Base-by-base conservation (phyloP, 2,113 vertebrate species). In the Eulemur macaco region DNA sequence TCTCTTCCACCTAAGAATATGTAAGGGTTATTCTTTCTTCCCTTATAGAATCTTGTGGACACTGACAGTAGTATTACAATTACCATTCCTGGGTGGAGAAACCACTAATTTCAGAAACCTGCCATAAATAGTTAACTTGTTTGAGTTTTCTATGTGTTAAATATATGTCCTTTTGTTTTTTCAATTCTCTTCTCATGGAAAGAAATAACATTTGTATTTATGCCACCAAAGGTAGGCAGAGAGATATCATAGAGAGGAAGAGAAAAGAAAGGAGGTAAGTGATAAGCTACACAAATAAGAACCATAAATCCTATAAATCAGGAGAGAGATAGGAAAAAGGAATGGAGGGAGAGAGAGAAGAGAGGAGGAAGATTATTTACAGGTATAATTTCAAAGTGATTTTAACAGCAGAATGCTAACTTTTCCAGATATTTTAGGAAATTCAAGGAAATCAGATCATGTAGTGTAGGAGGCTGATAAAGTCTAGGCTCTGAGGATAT, bases 181-280 rank as follows among this genome's bases (percentile, higher is more conserved):
- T 23, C 74, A 21, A 68, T 37, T 42, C 6, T 78, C 7, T 7
- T 73, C 13, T 90, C 6, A 5, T 37, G 25, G 37, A 91, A 88
- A 95, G 58, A 91, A 86, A 92, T 20, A 89, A 39, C 18, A 77
- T 56, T 84, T 80, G 6, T 73, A 63, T 23, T 90, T 96, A 56
- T 37, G 6, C 13, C 37, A 80, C 3, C 13, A 73, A 73, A 81
- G 1, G 2, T 27, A 37, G 18, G 18, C 18, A 85, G 34, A 86
- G 9, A 68, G 13, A 50, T 64, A 18, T 0, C 18, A 45, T 4
- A 68, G 14, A 54, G 39, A 23, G 42, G 92, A 82, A 85, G n/a
- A 54, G 11, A 52, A 29, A 27, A 56, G 20, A 73, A 86, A 60
- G 23, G 27, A 54, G 11, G 31, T n/a, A 45, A 34, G 25, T 69